Evolutionary conservation across 30 jellyfish, hydroid and myxozoan species (phyloP).

Genomic region (Aurelia aurita): DNA sequence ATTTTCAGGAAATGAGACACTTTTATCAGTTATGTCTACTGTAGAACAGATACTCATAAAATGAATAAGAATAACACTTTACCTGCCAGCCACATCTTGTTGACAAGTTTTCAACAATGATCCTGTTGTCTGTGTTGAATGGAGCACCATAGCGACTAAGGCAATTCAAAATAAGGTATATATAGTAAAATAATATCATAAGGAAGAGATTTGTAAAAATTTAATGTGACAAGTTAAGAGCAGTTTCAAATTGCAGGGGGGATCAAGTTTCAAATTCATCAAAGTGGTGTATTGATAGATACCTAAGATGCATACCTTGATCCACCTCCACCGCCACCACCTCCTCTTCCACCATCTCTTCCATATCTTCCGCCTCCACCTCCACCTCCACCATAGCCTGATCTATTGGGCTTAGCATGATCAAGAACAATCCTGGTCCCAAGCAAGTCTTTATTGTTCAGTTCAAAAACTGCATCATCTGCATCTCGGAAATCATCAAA

Average conservation of each 20-base stretch:
- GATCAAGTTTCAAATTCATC: no score
- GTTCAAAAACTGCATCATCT: constrained; percentile 95
- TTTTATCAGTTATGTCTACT: neutral
- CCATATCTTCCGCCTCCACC: constrained; percentile 35
- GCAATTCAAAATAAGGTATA: neutral
- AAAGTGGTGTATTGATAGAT: no score
- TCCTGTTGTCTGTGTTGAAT: constrained; percentile 96
- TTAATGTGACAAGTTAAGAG: no score
- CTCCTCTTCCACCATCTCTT: constrained; percentile 82
- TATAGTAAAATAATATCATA: no score
- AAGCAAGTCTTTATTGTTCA: constrained; percentile 91
- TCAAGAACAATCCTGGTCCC: constrained; percentile 85
- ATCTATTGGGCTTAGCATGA: constrained; percentile 88
- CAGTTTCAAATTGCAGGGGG: no score
- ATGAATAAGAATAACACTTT: neutral
- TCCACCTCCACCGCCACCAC: constrained; percentile 50
- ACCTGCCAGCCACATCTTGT: constrained; percentile 99
- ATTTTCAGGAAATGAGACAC: neutral
- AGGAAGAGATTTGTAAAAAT: no score
- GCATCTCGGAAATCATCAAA: constrained; percentile 98
- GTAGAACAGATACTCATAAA: neutral
- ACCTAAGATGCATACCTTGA: constrained; percentile 39
- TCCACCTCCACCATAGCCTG: constrained; percentile 90
- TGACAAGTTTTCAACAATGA: constrained; percentile 92
- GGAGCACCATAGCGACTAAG: constrained; percentile 98